Evolutionary conservation across 2,113 vertebrate species (phyloP).

Genomic region (Castor canadensis): DNA sequence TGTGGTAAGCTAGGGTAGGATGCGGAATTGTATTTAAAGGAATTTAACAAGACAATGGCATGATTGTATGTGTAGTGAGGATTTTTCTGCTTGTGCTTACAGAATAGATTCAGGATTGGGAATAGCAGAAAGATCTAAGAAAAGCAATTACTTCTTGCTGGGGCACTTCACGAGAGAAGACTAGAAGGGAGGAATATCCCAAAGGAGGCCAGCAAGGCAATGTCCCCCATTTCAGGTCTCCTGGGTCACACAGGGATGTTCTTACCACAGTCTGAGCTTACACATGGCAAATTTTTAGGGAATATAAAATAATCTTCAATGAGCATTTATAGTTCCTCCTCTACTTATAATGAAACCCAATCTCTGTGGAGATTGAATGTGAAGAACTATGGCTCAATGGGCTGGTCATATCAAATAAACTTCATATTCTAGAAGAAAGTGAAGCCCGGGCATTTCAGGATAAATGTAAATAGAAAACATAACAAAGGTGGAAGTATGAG

Average conservation of each 20-base stretch:
- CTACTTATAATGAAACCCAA: neutral
- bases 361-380: neutral
- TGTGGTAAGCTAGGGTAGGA: neutral
- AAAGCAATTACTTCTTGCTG: neutral
- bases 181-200: neutral
- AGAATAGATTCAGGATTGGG: neutral
- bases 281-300: neutral
- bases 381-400: neutral
- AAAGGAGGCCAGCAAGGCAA: neutral
- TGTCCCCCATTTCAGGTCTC: neutral
- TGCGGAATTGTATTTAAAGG: neutral
- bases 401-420: neutral
- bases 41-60: neutral
- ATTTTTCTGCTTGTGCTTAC: neutral
- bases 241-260: no score
- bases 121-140: neutral
- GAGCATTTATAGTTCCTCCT: neutral
- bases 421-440: neutral
- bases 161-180: neutral
- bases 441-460: neutral
- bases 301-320: neutral
- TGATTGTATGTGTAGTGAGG: neutral
- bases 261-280: neutral
- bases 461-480: slow-evolving; percentile 44
- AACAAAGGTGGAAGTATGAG: neutral